Percentiles rank a stretch among this genome's conserved stretches.
These are phyloP conservation scores for Mongoloraphidia duomilia DNA, from an alignment of 2,888 invertebrate species.

Conservation along the genomic window DNA sequence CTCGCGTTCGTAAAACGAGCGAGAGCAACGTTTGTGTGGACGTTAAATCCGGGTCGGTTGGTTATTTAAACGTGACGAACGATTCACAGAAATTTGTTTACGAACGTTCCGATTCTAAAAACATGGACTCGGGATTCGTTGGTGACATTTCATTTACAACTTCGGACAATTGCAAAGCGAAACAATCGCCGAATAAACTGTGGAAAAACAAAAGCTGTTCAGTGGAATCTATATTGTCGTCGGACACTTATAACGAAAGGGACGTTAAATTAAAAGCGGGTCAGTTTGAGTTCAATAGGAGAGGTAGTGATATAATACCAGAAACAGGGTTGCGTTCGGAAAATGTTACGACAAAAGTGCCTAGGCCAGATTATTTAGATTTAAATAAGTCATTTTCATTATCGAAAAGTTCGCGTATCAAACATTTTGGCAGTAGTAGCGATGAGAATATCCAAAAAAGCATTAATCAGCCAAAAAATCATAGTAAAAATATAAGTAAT, in stretches of 20 bases:
- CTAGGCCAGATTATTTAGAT: neutral
- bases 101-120: no score
- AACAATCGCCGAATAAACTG: neutral
- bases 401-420: slow-evolving; percentile 6
- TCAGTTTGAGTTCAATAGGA: neutral
- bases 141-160: no score
- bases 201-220: slow-evolving; percentile 1
- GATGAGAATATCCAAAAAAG: neutral
- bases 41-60: no score
- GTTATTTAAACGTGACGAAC: no score
- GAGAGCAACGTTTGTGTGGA: no score
- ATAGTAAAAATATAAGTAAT: slow-evolving; percentile 2
- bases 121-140: no score
- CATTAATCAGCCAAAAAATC: slow-evolving; percentile 7
- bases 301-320: neutral
- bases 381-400: neutral
- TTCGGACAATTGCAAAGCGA: neutral
- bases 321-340: neutral
- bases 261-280: neutral
- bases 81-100: no score
- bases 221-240: neutral
- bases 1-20: no score
- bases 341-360: neutral
- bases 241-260: neutral
- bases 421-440: slow-evolving; percentile 18